Conservation (phyloP, 2,797 vertebrate genomes). For the Sebastes ruberrimus region DNA sequence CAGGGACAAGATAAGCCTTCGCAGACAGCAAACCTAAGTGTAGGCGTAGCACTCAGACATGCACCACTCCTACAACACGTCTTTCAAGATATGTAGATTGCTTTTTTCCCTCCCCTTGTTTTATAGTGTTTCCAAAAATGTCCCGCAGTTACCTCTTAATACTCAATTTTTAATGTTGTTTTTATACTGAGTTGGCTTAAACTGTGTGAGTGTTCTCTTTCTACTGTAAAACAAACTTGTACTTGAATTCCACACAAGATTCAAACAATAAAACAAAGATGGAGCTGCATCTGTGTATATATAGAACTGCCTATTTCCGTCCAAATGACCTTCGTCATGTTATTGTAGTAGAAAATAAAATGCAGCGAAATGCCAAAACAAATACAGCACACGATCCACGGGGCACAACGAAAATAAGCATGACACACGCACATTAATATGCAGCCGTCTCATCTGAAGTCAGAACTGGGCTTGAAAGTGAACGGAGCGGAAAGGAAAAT, state of each 20-base stretch:
- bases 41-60: constrained; percentile 41
- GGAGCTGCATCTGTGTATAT: constrained; percentile 11
- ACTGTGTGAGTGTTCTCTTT: neutral
- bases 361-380: constrained; percentile 48
- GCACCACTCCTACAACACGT: constrained; percentile 39
- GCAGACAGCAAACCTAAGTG: constrained; percentile 51
- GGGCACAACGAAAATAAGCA: constrained; percentile 53
- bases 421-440: constrained; percentile 49
- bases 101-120: neutral
- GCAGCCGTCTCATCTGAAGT: constrained; percentile 65
- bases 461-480: constrained; percentile 47
- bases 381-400: constrained; percentile 29
- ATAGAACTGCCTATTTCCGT: constrained; percentile 43
- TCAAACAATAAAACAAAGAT: neutral
- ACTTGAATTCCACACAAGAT: constrained; percentile 4
- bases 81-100: constrained; percentile 35
- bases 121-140: neutral
- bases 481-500: constrained; percentile 61
- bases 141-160: constrained; percentile 4
- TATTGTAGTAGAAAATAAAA: constrained; percentile 52
- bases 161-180: neutral
- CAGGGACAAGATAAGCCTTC: constrained; percentile 62
- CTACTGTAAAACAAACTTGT: constrained; percentile 18
- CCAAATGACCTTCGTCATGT: constrained; percentile 49
- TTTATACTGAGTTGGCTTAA: neutral